Evolutionary conservation across 2,113 vertebrate genomes (phyloP).

Genomic region (Egretta garzetta): DNA sequence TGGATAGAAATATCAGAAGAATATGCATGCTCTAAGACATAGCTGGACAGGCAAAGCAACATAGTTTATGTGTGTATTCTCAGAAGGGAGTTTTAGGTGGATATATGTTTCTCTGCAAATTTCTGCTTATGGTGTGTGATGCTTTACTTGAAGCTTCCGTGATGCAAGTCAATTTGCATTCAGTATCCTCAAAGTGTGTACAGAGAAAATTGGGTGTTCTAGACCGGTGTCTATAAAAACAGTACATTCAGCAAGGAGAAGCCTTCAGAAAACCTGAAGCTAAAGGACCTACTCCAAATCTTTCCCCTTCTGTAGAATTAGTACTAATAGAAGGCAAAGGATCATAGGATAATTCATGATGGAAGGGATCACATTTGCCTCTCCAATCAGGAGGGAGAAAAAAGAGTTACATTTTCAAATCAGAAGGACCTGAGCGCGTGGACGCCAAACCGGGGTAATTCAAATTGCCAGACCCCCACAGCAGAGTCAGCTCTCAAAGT

Average conservation of each 20-base stretch:
- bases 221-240: background rate
- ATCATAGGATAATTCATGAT: background rate
- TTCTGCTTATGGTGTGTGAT: background rate
- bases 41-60: background rate
- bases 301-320: background rate
- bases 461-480: background rate
- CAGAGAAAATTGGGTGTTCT: background rate
- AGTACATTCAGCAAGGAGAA: background rate
- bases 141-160: background rate
- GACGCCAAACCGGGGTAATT: background rate
- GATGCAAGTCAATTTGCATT: background rate
- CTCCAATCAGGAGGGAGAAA: background rate
- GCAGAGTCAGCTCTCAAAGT: background rate
- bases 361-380: background rate
- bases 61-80: background rate
- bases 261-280: background rate
- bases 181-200: background rate
- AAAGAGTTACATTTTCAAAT: background rate
- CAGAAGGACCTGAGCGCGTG: background rate
- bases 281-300: background rate
- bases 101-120: background rate
- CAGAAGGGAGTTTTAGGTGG: background rate
- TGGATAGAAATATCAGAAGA: background rate
- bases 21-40: background rate
- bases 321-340: background rate